These are phyloP conservation scores for Stichopus horrens DNA, from an alignment of 53 echinoderm and acorn worm species.

Conservation along the genomic window DNA sequence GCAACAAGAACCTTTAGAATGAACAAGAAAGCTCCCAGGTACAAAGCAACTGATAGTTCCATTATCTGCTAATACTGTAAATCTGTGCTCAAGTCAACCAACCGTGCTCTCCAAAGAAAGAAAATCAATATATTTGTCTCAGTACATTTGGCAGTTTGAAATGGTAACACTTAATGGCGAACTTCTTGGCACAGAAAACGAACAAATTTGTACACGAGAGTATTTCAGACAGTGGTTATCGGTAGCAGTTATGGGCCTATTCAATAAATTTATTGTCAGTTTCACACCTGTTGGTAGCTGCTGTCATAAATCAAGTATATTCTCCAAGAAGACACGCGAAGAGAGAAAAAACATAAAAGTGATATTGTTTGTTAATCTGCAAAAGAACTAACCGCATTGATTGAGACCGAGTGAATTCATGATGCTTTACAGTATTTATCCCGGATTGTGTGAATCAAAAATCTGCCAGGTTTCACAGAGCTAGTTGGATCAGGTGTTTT, in stretches of 20 bases:
- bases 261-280: not conserved
- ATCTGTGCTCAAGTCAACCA: too few species aligned
- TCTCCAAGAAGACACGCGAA: not conserved
- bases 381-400: not conserved
- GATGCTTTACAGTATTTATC: too few species aligned
- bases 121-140: not conserved
- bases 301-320: constrained; percentile 3
- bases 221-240: not conserved
- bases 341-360: not conserved
- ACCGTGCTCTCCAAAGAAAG: not conserved
- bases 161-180: not conserved
- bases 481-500: too few species aligned
- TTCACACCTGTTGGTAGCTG: constrained; percentile 3
- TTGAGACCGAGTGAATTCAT: too few species aligned
- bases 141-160: not conserved
- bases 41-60: too few species aligned
- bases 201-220: not conserved
- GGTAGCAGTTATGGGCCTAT: not conserved
- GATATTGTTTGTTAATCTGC: not conserved
- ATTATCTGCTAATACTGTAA: too few species aligned
- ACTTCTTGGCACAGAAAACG: not conserved
- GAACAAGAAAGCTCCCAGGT: too few species aligned
- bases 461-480: too few species aligned
- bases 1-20: too few species aligned
- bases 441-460: too few species aligned